Evolutionary conservation across 1,140 invertebrate genomes (phyloP).

Genomic region (Trichogramma pretiosum): DNA sequence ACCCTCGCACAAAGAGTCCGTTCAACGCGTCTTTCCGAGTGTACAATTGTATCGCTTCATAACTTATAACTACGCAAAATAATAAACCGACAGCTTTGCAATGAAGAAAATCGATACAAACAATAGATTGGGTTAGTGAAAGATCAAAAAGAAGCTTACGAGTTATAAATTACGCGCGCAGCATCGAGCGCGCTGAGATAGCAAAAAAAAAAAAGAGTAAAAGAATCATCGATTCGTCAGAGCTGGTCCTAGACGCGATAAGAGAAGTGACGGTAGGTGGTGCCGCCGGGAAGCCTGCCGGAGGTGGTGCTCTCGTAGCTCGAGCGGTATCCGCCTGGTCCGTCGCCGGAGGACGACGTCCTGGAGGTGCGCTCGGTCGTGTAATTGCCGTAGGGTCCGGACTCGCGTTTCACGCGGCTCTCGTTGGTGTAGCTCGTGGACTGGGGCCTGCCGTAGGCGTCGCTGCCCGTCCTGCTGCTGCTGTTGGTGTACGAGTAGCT

Average conservation of each 20-base stretch:
- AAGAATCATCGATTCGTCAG: too few species aligned
- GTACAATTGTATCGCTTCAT: too few species aligned
- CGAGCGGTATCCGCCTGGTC: slow-evolving; percentile 65
- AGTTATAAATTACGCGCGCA: too few species aligned
- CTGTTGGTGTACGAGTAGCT: slow-evolving; percentile 69
- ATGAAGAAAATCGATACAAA: too few species aligned
- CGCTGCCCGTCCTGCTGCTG: slow-evolving; percentile 44
- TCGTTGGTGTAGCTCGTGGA: slow-evolving; percentile 52
- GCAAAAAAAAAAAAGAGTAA: too few species aligned
- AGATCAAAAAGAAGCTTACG: too few species aligned
- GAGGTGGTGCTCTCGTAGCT: slow-evolving; percentile 67
- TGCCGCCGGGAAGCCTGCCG: slow-evolving; percentile 70
- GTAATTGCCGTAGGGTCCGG: slow-evolving; percentile 56
- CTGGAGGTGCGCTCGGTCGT: slow-evolving; percentile 61
- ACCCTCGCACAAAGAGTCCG: too few species aligned
- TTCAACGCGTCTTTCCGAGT: too few species aligned
- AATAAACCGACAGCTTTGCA: too few species aligned
- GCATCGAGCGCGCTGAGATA: background rate
- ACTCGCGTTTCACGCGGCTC: slow-evolving; percentile 58
- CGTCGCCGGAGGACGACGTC: slow-evolving; percentile 53
- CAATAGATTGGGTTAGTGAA: too few species aligned
- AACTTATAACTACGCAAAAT: too few species aligned
- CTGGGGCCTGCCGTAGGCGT: slow-evolving; percentile 51
- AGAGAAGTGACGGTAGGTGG: slow-evolving; percentile 72
- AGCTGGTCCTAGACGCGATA: slow-evolving; percentile 80